Evolutionary conservation across 2,113 vertebrate genomes (phyloP).

Genomic region (Oreochromis aureus): DNA sequence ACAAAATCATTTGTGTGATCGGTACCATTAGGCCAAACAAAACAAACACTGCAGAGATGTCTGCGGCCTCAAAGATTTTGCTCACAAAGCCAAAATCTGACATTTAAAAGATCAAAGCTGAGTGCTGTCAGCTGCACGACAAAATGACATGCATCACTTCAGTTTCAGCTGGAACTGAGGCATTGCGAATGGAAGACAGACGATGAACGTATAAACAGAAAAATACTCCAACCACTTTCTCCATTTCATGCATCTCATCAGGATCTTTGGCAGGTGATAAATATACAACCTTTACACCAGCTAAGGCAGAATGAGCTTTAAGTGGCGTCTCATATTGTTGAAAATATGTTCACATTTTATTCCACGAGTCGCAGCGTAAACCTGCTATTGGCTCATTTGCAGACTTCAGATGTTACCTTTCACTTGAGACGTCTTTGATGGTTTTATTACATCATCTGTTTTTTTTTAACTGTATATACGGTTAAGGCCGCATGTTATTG

Average conservation of each 20-base stretch:
- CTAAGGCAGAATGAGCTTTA: not conserved
- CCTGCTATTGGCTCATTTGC: not conserved
- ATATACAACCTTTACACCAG: not conserved
- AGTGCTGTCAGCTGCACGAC: not conserved
- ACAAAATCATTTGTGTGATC: not conserved
- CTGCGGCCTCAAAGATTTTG: not conserved
- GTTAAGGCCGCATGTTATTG: not conserved
- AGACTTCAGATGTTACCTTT: not conserved
- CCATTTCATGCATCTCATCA: not conserved
- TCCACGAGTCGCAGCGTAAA: not conserved
- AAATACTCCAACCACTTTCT: not conserved
- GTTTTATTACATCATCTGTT: not conserved
- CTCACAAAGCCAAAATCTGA: not conserved
- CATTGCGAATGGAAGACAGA: not conserved
- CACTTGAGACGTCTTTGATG: not conserved
- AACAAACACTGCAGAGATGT: not conserved
- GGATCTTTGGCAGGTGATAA: not conserved
- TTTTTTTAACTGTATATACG: not conserved
- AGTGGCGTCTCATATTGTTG: not conserved
- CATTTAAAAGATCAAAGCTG: not conserved
- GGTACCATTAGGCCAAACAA: not conserved
- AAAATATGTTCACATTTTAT: not conserved
- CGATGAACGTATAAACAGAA: not conserved
- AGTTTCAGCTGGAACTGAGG: not conserved
- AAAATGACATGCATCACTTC: not conserved